phyloP scores from a whole-genome alignment of 2,888 invertebrate genomes.

The Synanthedon tipuliformis region DNA sequence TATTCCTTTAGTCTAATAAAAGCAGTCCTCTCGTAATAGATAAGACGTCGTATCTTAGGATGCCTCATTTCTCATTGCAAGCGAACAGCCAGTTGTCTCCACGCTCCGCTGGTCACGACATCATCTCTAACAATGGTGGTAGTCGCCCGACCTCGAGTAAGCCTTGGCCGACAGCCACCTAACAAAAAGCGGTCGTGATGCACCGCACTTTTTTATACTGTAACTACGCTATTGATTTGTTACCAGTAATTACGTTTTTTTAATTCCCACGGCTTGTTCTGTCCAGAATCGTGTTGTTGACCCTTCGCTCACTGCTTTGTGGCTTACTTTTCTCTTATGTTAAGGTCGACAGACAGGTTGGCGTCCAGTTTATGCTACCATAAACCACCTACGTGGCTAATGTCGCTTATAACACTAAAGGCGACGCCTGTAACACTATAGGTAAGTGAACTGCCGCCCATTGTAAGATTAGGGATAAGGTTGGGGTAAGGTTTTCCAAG shows the following conservation, averaged over 20 bases:
- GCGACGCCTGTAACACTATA: too few species aligned
- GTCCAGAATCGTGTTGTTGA: not conserved
- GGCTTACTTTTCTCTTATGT: not conserved
- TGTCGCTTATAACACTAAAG: too few species aligned
- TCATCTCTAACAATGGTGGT: constrained; percentile 7
- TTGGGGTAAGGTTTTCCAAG: too few species aligned
- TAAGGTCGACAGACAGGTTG: too few species aligned
- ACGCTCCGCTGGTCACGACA: constrained; percentile 3
- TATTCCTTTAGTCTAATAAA: too few species aligned
- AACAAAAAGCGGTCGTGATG: constrained; percentile 3
- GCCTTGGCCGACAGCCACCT: constrained; percentile 8
- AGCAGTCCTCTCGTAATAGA: too few species aligned
- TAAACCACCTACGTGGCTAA: too few species aligned
- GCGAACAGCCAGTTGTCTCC: not conserved
- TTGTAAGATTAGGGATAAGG: too few species aligned
- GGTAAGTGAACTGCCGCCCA: too few species aligned
- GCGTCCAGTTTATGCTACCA: too few species aligned
- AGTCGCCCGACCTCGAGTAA: constrained; percentile 4
- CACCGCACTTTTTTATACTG: constrained; percentile 2
- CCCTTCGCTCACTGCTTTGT: constrained; percentile 1
- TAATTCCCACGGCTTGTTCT: constrained; percentile 7
- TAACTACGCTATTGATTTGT: constrained; percentile 4
- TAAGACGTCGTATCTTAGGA: not conserved
- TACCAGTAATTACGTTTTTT: constrained; percentile 5
- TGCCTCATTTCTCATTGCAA: not conserved